Evolutionary conservation across 2,797 vertebrate genomes (phyloP), one percentile per base, ranked within the genome.

Genomic region (Myotis planiceps): DNA sequence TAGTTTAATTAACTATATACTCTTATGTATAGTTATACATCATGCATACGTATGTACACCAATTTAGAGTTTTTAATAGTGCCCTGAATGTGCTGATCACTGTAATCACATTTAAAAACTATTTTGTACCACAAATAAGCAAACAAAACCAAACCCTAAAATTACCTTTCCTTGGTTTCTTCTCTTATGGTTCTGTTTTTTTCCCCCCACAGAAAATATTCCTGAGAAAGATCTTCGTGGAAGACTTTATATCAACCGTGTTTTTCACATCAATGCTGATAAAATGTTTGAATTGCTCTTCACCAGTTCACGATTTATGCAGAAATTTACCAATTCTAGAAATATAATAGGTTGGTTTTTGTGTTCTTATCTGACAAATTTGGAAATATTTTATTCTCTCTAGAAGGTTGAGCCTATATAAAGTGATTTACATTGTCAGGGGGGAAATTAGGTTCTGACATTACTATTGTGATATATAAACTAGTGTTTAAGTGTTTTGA

Each of bases 261-360:
- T 99, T 95, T 99, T 99, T 96, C 99, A 98, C 98, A 98, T 99
- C 96, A 99, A 99, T 72, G 99, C 99, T 23, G 98, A 98, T 92
- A 99, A 99, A 97, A 99, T 99, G 99, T 99, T 99, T 96, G 99
- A 99, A 95, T 97, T 99, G 96, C 99, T 99, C 93, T 99, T 99
- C 98, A 99, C 99, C 0, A 99, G 99, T 95, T 99, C 99, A 27
- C 97, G 92, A 96, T 99, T 99, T 98, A 98, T 99, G 93, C 99
- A 98, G 97, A 99, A 99, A 95, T 99, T 99, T 97, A 96, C 98
- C 98, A 97, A 84, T 69, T 90, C 98, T 97, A 99, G 99, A 97
- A 99, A 99, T 97, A 99, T 99, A 93, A 99, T 98, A 97, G 99
- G 99, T 99, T 92, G 25, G 97, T 96, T 96, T 75, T 25, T 97